Conservation (phyloP, 1,140 invertebrate genomes). For the Hypothenemus hampei region DNA sequence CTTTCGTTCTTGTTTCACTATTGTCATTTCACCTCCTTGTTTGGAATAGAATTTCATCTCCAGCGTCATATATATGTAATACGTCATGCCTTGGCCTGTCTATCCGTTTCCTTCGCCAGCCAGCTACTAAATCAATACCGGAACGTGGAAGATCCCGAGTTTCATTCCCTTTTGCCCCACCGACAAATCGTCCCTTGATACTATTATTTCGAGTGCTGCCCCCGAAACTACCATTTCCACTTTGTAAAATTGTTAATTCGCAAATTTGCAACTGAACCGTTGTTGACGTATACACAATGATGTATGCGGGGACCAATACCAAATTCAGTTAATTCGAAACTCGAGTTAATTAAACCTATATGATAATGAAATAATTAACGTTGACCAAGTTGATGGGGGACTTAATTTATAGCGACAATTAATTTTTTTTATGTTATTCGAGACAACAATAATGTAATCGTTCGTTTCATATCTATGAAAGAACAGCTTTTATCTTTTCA, state of each 20-base stretch:
- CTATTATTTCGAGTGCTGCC: conserved; percentile 19
- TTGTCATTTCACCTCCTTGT: conserved; percentile 23
- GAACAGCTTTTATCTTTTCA: too few relatives aligned
- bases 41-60: conserved; percentile 40
- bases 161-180: conserved; percentile 25
- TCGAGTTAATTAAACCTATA: conserved; percentile 16
- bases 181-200: conserved; percentile 21
- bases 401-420: conserved; percentile 2
- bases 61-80: conserved; percentile 46
- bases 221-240: conserved; percentile 38
- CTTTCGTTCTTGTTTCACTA: conserved; percentile 4
- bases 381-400: not conserved
- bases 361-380: conserved; percentile 15
- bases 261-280: too few relatives aligned
- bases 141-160: conserved; percentile 31
- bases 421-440: conserved; percentile 2
- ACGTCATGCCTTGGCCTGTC: conserved; percentile 44
- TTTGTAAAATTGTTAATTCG: conserved; percentile 31
- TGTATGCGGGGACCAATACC: conserved; percentile 8
- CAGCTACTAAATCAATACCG: conserved; percentile 47
- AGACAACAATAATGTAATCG: conserved; percentile 1
- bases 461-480: too few relatives aligned
- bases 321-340: conserved; percentile 15
- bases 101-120: conserved; percentile 44
- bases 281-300: conserved; percentile 6